Base-by-base conservation (phyloP, 2,113 vertebrate genomes). In the Pelecanoides urinatrix region DNA sequence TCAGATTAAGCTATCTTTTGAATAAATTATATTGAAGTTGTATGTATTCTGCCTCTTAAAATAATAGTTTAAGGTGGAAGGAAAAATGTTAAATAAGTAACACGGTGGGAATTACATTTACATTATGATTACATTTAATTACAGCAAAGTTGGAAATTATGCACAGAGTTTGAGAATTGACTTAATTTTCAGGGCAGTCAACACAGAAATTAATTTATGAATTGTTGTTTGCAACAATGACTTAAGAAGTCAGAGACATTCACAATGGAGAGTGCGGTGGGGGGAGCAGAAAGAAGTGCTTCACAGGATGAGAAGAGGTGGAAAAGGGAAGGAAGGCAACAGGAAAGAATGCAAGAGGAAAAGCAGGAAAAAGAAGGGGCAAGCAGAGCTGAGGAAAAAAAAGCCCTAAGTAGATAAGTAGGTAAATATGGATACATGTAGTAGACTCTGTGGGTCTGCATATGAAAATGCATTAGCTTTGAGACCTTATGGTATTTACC, bases 131-230 rank as follows among this genome's bases (percentile, higher is more conserved):
- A 25, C 61, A 79, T 94, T 94, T 95, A 94, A 93, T 81, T 93
- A 49, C 65, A 96, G 44, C n/a, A 84, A 94, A 96, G 23, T 72
- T 94, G 49, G 70, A 96, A 95, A 96, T 94, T 94, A 88, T 50
- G 34, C 52, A 93, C 49, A 53, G 53, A 94, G 56, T 76, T 93
- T 86, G 40, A 94, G 32, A 27, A 42, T 7, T 49, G 73, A 93
- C 86, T 95, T 88, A 90, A 92, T 94, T 78, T 13, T 86, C 61
- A 81, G 45, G 38, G 67, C 81, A 91, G 50, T 94, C 86, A 92
- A 84, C 55, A 88, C 12, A 82, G 23, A 52, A 65, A 93, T 67
- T 95, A 63, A 77, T 96, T 96, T 91, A 75, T 93, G 49, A 95
- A 88, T 93, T 94, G 32, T 68, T 94, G 45, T 68, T 52, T 90